Conservation (phyloP, 2,113 vertebrate genomes). For the Silurus glanis region DNA sequence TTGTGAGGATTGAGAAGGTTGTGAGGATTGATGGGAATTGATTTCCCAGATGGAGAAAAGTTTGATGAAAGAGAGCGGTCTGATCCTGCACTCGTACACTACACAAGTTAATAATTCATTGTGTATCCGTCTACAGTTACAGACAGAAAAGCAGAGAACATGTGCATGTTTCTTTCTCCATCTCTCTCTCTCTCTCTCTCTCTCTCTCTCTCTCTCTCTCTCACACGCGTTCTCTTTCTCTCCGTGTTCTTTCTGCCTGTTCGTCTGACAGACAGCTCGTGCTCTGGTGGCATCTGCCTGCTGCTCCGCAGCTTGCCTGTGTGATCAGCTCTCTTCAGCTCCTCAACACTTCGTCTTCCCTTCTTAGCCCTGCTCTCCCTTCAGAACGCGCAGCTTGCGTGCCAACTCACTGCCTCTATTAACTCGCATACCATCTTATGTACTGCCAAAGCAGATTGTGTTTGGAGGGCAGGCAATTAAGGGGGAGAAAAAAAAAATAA, state of each 20-base stretch:
- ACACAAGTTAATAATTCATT: not conserved
- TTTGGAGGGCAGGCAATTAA: constrained; percentile 85
- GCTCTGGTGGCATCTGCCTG: constrained; percentile 76
- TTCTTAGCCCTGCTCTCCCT: constrained; percentile 66
- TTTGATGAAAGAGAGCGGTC: not conserved
- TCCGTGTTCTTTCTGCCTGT: constrained; percentile 61
- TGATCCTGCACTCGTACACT: not conserved
- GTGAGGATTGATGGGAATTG: not conserved
- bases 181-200: constrained; percentile 20
- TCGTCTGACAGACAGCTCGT: constrained; percentile 72
- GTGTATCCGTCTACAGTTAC: not conserved
- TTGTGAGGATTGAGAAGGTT: not conserved
- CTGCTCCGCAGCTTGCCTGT: constrained; percentile 76
- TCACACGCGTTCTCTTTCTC: constrained; percentile 27
- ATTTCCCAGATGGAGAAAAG: not conserved
- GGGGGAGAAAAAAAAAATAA: constrained; percentile 72
- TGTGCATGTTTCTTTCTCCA: not conserved
- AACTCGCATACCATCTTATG: constrained; percentile 79
- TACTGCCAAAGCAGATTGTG: constrained; percentile 84
- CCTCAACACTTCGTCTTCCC: constrained; percentile 56
- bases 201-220: constrained; percentile 32
- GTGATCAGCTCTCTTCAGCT: constrained; percentile 72
- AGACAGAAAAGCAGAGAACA: not conserved
- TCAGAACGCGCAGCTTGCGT: constrained; percentile 65
- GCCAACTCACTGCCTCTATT: constrained; percentile 81